Percentiles rank a stretch among this genome's conserved stretches.
Evolutionary conservation across 2,113 vertebrate genomes (phyloP).

Genomic region (Ictalurus punctatus): DNA sequence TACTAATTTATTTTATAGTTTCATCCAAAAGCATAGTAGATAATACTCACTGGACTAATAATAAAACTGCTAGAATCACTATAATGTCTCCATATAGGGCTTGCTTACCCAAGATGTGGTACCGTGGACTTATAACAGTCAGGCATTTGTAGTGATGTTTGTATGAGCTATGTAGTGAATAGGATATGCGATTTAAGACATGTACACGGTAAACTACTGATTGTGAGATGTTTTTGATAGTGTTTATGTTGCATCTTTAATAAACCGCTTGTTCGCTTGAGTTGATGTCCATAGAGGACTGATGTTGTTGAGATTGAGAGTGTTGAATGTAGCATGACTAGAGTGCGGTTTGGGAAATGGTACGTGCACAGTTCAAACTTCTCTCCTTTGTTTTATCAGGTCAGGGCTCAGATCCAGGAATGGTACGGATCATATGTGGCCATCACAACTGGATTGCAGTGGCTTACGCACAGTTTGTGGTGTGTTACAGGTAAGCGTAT

Average conservation of each 20-base stretch:
- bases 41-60: neutral
- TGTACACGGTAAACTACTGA: neutral
- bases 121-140: neutral
- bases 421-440: constrained; percentile 86
- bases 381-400: constrained; percentile 57
- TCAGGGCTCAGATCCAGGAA: constrained; percentile 72
- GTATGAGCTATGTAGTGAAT: neutral
- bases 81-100: neutral
- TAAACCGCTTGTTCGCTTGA: neutral
- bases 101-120: neutral
- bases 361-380: neutral
- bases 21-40: neutral
- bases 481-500: constrained; percentile 82
- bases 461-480: constrained; percentile 87
- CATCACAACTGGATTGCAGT: constrained; percentile 94
- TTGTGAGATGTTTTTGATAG: neutral
- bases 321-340: neutral
- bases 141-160: neutral
- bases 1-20: neutral
- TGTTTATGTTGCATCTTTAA: neutral
- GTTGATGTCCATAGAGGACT: neutral
- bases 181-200: neutral
- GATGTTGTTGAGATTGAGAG: neutral
- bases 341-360: neutral
- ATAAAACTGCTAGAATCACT: neutral